These are phyloP conservation scores for Platysternon megacephalum DNA, from an alignment of 2,113 vertebrate genomes.

Conservation along the genomic window DNA sequence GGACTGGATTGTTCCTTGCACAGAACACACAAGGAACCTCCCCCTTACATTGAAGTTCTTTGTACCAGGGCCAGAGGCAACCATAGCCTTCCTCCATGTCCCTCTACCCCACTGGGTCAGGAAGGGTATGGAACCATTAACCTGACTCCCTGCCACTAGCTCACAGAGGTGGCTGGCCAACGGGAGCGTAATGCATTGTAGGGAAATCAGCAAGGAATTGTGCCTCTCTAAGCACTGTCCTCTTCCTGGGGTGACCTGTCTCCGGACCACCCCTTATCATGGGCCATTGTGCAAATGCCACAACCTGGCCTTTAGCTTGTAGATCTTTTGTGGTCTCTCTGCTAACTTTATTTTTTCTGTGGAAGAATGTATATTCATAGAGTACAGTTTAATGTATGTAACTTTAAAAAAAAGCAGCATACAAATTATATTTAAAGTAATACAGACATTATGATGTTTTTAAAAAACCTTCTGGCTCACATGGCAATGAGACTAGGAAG, in stretches of 20 bases:
- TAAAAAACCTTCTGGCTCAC: not conserved
- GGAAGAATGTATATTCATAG: not conserved
- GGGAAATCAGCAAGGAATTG: rapidly evolving
- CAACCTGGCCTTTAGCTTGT: not conserved
- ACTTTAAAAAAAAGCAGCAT: not conserved
- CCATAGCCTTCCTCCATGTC: not conserved
- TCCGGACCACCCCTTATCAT: rapidly evolving
- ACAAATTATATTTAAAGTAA: not conserved
- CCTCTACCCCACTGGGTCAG: not conserved
- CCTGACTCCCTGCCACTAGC: not conserved
- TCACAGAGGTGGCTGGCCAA: not conserved
- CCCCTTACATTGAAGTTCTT: not conserved
- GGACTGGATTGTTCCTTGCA: not conserved
- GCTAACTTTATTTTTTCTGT: not conserved
- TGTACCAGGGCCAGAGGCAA: not conserved
- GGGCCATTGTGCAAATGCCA: rapidly evolving
- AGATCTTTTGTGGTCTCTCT: not conserved
- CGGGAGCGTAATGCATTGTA: rapidly evolving
- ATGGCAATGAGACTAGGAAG: not conserved
- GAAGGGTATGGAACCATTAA: not conserved
- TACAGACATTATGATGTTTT: not conserved
- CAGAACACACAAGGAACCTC: not conserved
- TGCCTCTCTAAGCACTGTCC: not conserved
- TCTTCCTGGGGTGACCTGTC: not conserved
- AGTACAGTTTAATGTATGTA: not conserved